Conservation (phyloP, 64 coral and sea anemone species). For the Platygyra sinensis region DNA sequence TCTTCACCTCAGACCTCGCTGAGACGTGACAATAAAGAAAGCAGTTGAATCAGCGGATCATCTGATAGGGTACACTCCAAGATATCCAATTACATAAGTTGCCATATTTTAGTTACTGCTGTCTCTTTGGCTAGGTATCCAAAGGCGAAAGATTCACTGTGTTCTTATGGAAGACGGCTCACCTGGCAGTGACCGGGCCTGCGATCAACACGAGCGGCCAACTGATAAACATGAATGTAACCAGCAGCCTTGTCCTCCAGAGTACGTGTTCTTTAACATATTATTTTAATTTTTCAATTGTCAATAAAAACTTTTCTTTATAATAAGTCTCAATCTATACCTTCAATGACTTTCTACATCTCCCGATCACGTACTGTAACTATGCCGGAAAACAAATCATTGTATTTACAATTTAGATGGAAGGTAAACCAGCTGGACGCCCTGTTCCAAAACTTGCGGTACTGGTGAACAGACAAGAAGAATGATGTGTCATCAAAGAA, state of each 20-base stretch:
- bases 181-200: not conserved
- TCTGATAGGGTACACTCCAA: too few species aligned
- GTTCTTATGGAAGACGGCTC: not conserved
- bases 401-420: not conserved
- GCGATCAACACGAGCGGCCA: not conserved
- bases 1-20: too few species aligned
- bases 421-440: not conserved
- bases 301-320: not conserved
- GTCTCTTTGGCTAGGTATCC: not conserved
- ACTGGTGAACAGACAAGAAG: not conserved
- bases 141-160: not conserved
- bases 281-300: not conserved
- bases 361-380: too few species aligned
- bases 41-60: too few species aligned
- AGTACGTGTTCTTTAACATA: not conserved
- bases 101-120: too few species aligned
- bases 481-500: not conserved
- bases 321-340: not conserved
- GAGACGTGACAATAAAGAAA: too few species aligned
- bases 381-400: not conserved
- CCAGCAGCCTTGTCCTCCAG: conserved; percentile 1
- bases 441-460: not conserved
- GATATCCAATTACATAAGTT: too few species aligned
- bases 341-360: too few species aligned
- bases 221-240: not conserved